Conservation (phyloP, 2,113 vertebrate species). For the Todiramphus chloris region DNA sequence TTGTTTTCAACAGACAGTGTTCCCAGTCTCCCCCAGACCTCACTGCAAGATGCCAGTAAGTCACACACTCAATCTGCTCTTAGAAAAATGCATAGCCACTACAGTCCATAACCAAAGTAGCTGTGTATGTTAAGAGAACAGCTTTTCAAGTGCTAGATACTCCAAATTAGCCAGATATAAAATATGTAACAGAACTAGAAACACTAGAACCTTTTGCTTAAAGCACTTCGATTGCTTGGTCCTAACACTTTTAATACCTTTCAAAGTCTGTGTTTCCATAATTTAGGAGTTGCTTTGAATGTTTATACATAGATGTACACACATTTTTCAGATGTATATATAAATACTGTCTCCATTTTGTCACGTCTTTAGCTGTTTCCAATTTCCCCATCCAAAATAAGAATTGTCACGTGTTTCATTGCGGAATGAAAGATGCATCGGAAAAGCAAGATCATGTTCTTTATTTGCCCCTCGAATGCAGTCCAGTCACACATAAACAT, state of each 20-base stretch:
- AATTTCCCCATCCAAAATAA: background rate
- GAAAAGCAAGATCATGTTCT: background rate
- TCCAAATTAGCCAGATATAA: background rate
- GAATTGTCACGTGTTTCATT: background rate
- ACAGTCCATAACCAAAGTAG: background rate
- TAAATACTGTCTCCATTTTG: background rate
- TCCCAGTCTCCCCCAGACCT: slow-evolving; percentile 87
- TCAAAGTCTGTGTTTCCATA: background rate
- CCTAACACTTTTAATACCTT: background rate
- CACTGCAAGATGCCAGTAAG: slow-evolving; percentile 94
- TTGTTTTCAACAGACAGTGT: slow-evolving; percentile 85
- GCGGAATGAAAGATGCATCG: background rate
- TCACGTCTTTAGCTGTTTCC: background rate
- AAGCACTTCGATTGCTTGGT: background rate
- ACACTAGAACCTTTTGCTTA: background rate
- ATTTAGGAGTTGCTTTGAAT: background rate
- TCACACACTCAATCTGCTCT: background rate
- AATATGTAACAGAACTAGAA: background rate
- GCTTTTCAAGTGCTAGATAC: background rate
- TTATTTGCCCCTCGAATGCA: background rate
- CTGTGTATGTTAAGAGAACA: background rate
- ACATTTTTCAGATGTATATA: background rate
- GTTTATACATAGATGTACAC: background rate
- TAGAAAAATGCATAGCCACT: background rate
- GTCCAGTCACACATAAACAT: background rate